phyloP scores from a whole-genome alignment of 2,797 vertebrate genomes.

The Danio choprae region DNA sequence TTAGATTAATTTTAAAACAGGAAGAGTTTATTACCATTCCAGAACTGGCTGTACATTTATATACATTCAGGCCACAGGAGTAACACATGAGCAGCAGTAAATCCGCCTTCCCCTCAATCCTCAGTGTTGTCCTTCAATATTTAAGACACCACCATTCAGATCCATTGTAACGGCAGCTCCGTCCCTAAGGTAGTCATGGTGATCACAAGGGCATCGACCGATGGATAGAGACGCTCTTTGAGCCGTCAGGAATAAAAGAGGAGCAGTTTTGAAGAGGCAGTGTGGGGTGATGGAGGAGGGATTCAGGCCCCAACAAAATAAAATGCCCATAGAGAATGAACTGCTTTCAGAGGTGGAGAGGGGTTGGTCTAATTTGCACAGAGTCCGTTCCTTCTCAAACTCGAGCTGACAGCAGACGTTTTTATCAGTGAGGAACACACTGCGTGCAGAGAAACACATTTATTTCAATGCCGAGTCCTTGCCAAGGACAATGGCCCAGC shows the following conservation, averaged over 20 bases:
- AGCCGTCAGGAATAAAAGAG: conserved; percentile 49
- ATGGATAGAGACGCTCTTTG: conserved; percentile 59
- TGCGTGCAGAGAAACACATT: conserved; percentile 69
- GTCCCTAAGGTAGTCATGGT: conserved; percentile 67
- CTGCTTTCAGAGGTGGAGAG: conserved; percentile 63
- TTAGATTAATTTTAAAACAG: not conserved
- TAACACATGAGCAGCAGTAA: not conserved
- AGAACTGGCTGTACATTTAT: not conserved
- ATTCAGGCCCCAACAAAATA: conserved; percentile 67
- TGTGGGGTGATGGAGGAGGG: conserved; percentile 49
- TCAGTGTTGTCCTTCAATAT: conserved; percentile 60
- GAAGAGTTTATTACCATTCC: conserved; percentile 2
- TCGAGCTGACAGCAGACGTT: conserved; percentile 75
- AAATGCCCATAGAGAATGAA: conserved; percentile 67
- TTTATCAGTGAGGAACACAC: conserved; percentile 74
- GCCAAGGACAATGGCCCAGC: conserved; percentile 74
- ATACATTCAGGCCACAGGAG: not conserved
- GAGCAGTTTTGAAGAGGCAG: conserved; percentile 50
- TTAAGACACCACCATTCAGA: conserved; percentile 55
- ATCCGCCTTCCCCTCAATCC: conserved; percentile 36
- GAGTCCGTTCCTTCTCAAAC: conserved; percentile 66
- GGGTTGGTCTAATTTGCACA: conserved; percentile 73
- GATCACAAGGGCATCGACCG: conserved; percentile 58
- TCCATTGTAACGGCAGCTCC: conserved; percentile 49
- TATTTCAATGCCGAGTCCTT: conserved; percentile 68